phyloP scores from a whole-genome alignment of 2,888 invertebrate species.

The Mesorhabditis spiculigera region DNA sequence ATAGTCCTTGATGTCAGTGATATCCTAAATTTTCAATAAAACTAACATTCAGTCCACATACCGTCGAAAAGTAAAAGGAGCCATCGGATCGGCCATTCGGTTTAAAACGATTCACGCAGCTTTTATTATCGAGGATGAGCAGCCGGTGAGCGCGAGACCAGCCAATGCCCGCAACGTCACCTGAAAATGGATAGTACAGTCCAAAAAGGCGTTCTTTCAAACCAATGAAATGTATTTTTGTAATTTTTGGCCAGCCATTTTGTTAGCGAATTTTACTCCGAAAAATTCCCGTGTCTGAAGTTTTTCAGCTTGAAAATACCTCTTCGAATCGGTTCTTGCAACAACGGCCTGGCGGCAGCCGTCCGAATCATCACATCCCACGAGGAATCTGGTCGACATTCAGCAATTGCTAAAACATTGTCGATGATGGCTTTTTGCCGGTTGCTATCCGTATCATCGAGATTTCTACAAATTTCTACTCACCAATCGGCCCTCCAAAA shows the following conservation, averaged over 20 bases:
- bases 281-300: too few species aligned
- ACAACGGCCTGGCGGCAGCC: constrained; percentile 17
- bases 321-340: not conserved
- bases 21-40: constrained; percentile 10
- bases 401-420: not conserved
- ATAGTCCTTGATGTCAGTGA: constrained; percentile 12
- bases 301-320: too few species aligned
- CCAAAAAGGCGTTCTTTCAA: too few species aligned
- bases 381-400: not conserved
- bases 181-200: not conserved
- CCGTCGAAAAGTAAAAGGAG: constrained; percentile 17
- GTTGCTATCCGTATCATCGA: too few species aligned
- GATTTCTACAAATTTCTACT: not conserved
- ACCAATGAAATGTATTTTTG: too few species aligned
- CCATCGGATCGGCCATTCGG: constrained; percentile 25
- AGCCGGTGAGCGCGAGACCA: constrained; percentile 39
- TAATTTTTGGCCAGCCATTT: too few species aligned
- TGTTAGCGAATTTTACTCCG: too few species aligned
- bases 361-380: constrained; percentile 30
- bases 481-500: constrained; percentile 40
- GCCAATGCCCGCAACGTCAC: constrained; percentile 25
- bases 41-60: not conserved
- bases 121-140: constrained; percentile 20
- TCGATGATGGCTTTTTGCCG: not conserved
- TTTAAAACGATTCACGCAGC: constrained; percentile 24